Base-by-base conservation (phyloP, 2,888 invertebrate species). In the Pyrocoelia pectoralis region DNA sequence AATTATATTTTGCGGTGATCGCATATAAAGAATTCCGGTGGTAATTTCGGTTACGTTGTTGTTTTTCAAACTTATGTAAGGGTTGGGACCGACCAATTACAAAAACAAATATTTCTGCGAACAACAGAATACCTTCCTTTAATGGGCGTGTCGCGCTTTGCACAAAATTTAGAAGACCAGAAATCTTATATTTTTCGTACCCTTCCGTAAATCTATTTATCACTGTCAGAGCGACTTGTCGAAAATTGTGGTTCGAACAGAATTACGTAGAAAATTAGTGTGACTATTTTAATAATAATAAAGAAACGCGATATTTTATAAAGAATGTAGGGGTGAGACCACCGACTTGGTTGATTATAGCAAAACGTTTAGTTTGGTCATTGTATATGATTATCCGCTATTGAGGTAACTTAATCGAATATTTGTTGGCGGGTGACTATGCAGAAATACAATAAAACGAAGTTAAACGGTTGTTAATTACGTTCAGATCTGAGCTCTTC, bases 341-440 rank as follows among this genome's bases (percentile, higher is more conserved):
- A 67, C 67, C 64, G 49, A 52, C 54, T 51, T 53, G 60, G 46
- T 17, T 15, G 51, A 57, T 67, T 65, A 65, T 65, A 53, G 15
- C 53, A 50, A 56, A 61, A 55, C 65, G 54, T 68, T 59, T 54
- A 66, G 56, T 66, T 66, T 61, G 66, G 68, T 70, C 72, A 70
- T 72, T 70, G 66, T 70, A 71, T 66, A 68, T 62, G 68, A 72
- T 70, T 69, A 71, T 71, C 66, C 67, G 61, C 69, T 63, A 71
- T 71, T 70, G 70, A 71, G 68, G 70, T 66, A 62, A 70, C 70
- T 72, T 73, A 73, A 73, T 73, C 72, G 71, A 70, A 63, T 71
- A 69, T 72, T 72, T 71, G 72, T 68, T 66, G 68, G 66, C 60
- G 55, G 59, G 64, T 72, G 72, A 72, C 70, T 61, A 29, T 67